Base-by-base conservation (phyloP, 2,113 vertebrate species). In the Varanus komodoensis region DNA sequence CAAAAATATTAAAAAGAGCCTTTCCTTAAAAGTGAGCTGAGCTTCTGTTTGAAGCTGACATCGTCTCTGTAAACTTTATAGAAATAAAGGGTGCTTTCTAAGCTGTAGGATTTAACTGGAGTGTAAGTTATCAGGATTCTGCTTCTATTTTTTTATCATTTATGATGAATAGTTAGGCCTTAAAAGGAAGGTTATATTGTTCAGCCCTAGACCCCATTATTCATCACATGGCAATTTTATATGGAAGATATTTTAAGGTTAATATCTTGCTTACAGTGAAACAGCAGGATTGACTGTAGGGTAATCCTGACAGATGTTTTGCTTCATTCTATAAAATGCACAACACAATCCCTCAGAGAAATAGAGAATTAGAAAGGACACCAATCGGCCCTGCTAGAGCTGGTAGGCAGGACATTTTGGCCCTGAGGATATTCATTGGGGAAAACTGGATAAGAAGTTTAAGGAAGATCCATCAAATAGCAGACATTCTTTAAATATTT, bases 251-350 rank as follows among this genome's bases (percentile, higher is more conserved):
- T 38, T 79, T 86, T 86, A 86, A 34, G 68, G 3, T 19, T 57
- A 25, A 86, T 34, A 29, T n/a, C 38, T 67, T 64, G 29, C 75
- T 80, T 29, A 7, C 50, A 54, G 84, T 25, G 67, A 74, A 74
- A 86, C 29, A 78, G 6, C 44, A 50, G 57, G 27, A 2, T 67
- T 64, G 61, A 68, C 57, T 12, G 14, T 50, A 64, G 61, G 54
- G 54, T 29, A 87, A 87, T 79, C 61, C 38, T 79, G 57, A 34
- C 50, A 86, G 84, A 87, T 67, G 38, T 8, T 87, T 52, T 50
- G 8, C 9, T n/a, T 48, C 50, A 29, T 68, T 64, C 86, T 80
- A 1, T 23, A 80, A 50, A 87, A 79, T 44, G 5, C 5, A 57
- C 7, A 57, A 52, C 34, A 64, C 34, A 74, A 50, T 85, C 25